phyloP scores from a whole-genome alignment of 2,888 invertebrate genomes.

The Stenotaenia linearis region DNA sequence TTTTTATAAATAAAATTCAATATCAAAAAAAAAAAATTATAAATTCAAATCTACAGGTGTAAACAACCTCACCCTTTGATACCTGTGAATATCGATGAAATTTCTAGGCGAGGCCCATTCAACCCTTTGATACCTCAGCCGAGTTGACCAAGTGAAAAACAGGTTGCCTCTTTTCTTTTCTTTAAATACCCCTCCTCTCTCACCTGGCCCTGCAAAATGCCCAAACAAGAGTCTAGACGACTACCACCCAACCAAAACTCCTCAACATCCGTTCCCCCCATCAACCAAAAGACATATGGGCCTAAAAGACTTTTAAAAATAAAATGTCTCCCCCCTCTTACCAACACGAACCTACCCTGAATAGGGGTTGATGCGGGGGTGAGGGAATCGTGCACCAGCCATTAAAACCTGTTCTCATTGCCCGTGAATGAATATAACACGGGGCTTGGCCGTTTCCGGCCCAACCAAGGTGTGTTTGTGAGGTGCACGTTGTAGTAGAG shows the following conservation, averaged over 20 bases:
- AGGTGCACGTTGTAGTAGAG: background rate
- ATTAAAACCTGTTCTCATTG: conserved; percentile 18
- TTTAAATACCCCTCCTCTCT: too few species aligned
- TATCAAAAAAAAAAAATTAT: background rate
- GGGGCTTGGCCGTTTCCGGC: background rate
- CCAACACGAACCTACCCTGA: background rate
- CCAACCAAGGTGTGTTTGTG: background rate
- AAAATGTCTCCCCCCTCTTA: background rate
- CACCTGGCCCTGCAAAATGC: background rate
- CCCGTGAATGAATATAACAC: background rate
- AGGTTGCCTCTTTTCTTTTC: background rate
- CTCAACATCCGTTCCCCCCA: conserved; percentile 23
- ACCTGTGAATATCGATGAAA: background rate
- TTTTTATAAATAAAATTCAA: background rate
- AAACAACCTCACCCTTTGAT: background rate
- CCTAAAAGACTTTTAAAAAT: conserved; percentile 13
- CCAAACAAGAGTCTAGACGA: conserved; percentile 18
- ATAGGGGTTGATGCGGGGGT: conserved; percentile 21
- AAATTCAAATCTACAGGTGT: background rate
- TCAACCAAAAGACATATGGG: background rate
- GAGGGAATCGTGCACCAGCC: background rate
- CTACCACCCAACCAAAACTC: conserved; percentile 15
- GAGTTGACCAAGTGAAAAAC: background rate
- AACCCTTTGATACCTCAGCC: background rate
- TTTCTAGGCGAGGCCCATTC: background rate